Evolutionary conservation across 2,113 vertebrate species (phyloP), one percentile per base, ranked within the genome.

Genomic region (Coracopsis vasa): DNA sequence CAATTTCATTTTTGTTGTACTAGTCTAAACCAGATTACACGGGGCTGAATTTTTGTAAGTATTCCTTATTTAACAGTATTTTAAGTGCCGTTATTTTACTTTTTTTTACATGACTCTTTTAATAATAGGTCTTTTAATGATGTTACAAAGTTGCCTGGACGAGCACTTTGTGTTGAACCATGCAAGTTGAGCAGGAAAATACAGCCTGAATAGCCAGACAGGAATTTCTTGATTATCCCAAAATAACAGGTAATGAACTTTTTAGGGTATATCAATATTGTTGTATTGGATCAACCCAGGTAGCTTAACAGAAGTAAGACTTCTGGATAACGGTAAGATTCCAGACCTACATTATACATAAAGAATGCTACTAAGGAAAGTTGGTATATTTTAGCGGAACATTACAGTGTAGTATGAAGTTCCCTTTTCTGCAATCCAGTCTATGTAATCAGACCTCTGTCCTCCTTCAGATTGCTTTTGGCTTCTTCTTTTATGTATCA

Each of bases 311-410:
- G 62, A 84, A 93, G 60, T 67, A 44, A 71, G 16, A 9, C 29
- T 91, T 95, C 25, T 74, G 60, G 27, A 25, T 88, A 62, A 47
- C 53, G 58, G 13, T 42, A 65, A 42, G 28, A 44, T 86, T 80
- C 42, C 0, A 7, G 39, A 71, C 58, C 92, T 94, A 79, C 82
- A 85, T 97, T 94, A 79, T 87, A 85, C 88, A 45, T 96, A 79
- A 94, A 92, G 87, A 96, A 91, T 89, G 89, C 69, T 94, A n/a
- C 66, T 94, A 41, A 70, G 44, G 74, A 97, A 94, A 95, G 85
- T 96, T 89, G 42, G 91, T 97, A 70, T 97, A 83, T 95, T 93
- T 97, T 97, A 97, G 84, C 3, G 1, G 85, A 95, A 92, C 91
- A 42, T 95, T 96, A 58, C 7, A 7, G 16, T 78, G 10, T 53